Percentiles rank a stretch among this genome's conserved stretches.
These are phyloP conservation scores for Phrynosoma blainvillii DNA, from an alignment of 2,113 vertebrate species.

Conservation along the genomic window DNA sequence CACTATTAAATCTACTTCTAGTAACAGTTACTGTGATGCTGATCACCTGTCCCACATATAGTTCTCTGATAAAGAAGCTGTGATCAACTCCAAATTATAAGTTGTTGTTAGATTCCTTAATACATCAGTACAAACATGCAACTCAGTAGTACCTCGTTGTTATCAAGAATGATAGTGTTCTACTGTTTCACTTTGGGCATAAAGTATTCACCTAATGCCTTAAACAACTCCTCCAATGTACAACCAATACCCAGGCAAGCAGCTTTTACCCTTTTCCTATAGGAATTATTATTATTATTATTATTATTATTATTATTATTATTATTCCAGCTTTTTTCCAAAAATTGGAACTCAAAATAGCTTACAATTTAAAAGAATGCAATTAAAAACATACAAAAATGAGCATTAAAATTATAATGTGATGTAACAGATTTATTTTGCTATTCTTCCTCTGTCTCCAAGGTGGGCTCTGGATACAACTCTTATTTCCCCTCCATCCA, in stretches of 20 bases:
- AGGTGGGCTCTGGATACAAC: neutral
- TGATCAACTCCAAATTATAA: neutral
- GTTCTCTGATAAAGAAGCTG: neutral
- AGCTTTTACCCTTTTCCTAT: neutral
- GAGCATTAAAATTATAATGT: neutral
- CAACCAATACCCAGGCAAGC: neutral
- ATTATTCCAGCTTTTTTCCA: no score
- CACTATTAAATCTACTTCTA: neutral
- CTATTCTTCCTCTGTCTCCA: neutral
- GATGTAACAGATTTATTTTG: neutral
- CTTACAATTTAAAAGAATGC: no score
- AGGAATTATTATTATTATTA: no score
- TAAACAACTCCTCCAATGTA: neutral
- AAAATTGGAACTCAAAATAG: no score
- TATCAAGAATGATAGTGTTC: neutral
- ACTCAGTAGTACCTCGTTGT: neutral
- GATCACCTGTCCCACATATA: neutral
- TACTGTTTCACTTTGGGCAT: neutral
- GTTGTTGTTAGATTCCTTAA: neutral
- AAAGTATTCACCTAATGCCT: neutral
- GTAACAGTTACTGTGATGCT: neutral
- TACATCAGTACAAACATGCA: neutral
- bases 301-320: no score
- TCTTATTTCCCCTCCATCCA: neutral
- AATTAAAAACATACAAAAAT: no score